Base-by-base conservation (phyloP, 2,113 vertebrate genomes). In the Prionailurus bengalensis region DNA sequence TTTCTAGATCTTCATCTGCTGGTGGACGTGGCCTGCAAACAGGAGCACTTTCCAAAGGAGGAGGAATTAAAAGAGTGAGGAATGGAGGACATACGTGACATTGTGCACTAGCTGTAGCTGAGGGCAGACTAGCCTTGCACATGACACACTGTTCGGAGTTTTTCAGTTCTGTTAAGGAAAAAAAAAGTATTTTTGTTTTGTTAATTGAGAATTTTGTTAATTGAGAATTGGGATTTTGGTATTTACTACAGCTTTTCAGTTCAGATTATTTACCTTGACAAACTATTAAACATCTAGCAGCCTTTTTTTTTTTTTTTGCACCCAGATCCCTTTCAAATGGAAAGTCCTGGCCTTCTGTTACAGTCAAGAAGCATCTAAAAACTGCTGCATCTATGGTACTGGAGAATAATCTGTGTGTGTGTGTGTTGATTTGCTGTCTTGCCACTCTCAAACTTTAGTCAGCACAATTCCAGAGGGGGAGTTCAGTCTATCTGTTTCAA, bases 1-100 rank as follows among this genome's bases (percentile, higher is more conserved):
- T 98, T 98, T 98, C 92, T 98, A 99, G 99, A 99, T 99, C 97
- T 98, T 95, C 97, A 98, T 98, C 98, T 99, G 97, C 97, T 98
- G 98, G 99, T 98, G 87, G 98, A 99, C n/a, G 95, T 97, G 84
- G 94, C 98, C 93, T 99, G 98, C 97, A 99, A 98, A 94, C 89
- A 93, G 95, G 98, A 98, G 39, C 96, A 89, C 91, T 98, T 98
- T 97, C 91, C 66, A 86, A 95, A 98, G 95, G 98, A 98, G 83
- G 98, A 98, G 97, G 98, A 98, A 97, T 96, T 96, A 93, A 97
- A 97, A 98, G 98, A 98, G 95, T 98, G 97, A 98, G 97, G 96
- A 96, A 39, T 83, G 97, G 96, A 86, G 92, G 98, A 96, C 96
- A 94, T 27, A 96, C 79, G 94, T 98, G 98, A 97, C 98, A 96